Percentiles rank a stretch among this genome's conserved stretches.
phyloP scores from a whole-genome alignment of 1,140 invertebrate genomes.

The Antheraea pernyi region DNA sequence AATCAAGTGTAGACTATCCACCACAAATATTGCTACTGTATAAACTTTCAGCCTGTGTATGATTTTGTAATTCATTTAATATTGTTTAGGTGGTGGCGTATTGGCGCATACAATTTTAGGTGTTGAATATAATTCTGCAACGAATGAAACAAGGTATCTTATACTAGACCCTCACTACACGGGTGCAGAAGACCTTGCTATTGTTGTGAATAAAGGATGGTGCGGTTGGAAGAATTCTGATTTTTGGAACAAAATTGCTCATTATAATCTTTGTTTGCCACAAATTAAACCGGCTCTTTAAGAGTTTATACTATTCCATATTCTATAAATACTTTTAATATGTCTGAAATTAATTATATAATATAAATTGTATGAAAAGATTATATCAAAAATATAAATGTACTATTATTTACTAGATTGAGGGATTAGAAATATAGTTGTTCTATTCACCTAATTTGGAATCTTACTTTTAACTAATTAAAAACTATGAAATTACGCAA shows the following conservation, averaged over 20 bases:
- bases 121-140: slow-evolving; percentile 90
- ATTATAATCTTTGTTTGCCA: slow-evolving; percentile 97
- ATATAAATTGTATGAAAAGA: not conserved
- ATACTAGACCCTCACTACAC: slow-evolving; percentile 99
- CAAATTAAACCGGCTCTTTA: slow-evolving; percentile 78
- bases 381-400: not conserved
- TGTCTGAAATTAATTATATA: too few relatives aligned
- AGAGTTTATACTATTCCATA: slow-evolving; percentile 9
- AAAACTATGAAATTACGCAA: too few relatives aligned
- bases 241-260: slow-evolving; percentile 95
- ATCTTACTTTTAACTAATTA: too few relatives aligned
- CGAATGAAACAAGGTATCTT: slow-evolving; percentile 91
- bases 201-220: slow-evolving; percentile 91
- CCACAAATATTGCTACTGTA: too few relatives aligned
- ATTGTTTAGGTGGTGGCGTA: slow-evolving; percentile 92
- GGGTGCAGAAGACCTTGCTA: slow-evolving; percentile 86
- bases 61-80: slow-evolving; percentile 6
- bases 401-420: too few relatives aligned
- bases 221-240: slow-evolving; percentile 95
- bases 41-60: too few relatives aligned
- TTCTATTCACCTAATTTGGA: too few relatives aligned
- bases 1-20: too few relatives aligned
- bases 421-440: too few relatives aligned
- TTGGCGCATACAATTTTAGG: slow-evolving; percentile 99
- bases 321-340: not conserved